These are phyloP conservation scores for Drosophila vallismaia DNA, from an alignment of 2,888 invertebrate genomes.

Conservation along the genomic window DNA sequence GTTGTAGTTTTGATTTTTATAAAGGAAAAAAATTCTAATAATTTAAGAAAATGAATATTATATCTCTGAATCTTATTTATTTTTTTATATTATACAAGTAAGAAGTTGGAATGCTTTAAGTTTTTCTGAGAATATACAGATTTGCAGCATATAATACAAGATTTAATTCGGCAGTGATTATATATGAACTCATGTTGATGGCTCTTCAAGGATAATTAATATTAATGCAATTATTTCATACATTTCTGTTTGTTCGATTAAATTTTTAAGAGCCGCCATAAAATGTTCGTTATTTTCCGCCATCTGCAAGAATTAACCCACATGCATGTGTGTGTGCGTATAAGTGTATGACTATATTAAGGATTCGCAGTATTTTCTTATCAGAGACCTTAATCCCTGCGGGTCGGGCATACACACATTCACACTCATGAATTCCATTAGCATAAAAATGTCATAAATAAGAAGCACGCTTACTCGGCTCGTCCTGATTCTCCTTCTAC, in stretches of 20 bases:
- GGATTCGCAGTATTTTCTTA: constrained; percentile 62
- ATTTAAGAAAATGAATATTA: neutral
- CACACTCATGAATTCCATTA: constrained; percentile 65
- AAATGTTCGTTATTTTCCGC: constrained; percentile 35
- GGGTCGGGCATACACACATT: constrained; percentile 33
- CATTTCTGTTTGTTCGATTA: constrained; percentile 12
- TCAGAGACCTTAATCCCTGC: constrained; percentile 58
- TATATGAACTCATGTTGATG: neutral
- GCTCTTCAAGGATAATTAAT: constrained; percentile 5
- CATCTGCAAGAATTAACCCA: constrained; percentile 43
- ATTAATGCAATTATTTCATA: constrained; percentile 14
- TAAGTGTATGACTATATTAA: constrained; percentile 13
- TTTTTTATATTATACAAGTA: neutral
- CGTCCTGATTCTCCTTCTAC: constrained; percentile 52
- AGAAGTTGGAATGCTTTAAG: too few relatives aligned
- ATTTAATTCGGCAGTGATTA: neutral
- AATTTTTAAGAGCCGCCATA: constrained; percentile 37
- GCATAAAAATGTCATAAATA: constrained; percentile 81
- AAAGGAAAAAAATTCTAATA: neutral
- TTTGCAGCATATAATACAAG: neutral
- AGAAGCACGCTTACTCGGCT: constrained; percentile 60
- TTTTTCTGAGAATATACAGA: neutral
- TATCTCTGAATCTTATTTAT: neutral
- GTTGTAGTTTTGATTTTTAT: neutral
- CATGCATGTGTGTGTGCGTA: neutral